Evolutionary conservation across 2,888 invertebrate species (phyloP).

Genomic region (Ochlodes sylvanus): DNA sequence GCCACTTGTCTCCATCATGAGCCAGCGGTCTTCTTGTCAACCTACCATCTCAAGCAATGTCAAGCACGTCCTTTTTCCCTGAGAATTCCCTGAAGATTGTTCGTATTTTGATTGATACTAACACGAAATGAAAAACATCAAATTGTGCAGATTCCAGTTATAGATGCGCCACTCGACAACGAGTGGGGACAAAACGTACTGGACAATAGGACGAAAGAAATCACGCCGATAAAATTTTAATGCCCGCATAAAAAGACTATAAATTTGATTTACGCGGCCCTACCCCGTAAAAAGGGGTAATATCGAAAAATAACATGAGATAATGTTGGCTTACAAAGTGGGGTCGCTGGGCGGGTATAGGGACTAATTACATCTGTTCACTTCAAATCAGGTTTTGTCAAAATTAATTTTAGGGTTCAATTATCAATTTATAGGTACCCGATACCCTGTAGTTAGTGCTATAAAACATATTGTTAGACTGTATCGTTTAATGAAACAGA

Average conservation of each 20-base stretch:
- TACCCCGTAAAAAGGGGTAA: slow-evolving; percentile 78
- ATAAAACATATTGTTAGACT: too few species aligned
- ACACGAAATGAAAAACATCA: slow-evolving; percentile 1
- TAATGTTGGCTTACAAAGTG: slow-evolving; percentile 78
- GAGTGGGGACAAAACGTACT: slow-evolving; percentile 60
- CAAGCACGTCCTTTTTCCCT: too few species aligned
- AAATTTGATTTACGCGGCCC: slow-evolving; percentile 83
- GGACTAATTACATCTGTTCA: slow-evolving; percentile 44
- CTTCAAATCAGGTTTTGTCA: neutral
- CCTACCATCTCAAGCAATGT: too few species aligned
- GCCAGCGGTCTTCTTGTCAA: too few species aligned
- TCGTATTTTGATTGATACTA: too few species aligned
- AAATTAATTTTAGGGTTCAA: neutral
- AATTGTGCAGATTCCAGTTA: slow-evolving; percentile 18
- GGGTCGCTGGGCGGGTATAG: slow-evolving; percentile 68
- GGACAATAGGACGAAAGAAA: slow-evolving; percentile 79
- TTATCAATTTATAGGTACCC: neutral
- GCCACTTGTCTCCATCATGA: too few species aligned
- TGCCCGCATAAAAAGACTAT: slow-evolving; percentile 82
- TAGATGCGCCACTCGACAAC: slow-evolving; percentile 39
- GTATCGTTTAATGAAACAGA: too few species aligned
- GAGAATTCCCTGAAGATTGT: too few species aligned
- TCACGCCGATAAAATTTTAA: slow-evolving; percentile 83
- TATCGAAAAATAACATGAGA: slow-evolving; percentile 82
- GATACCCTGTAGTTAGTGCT: too few species aligned